Conservation (phyloP, 2,113 vertebrate genomes). For the Rhadina sibilatrix region DNA sequence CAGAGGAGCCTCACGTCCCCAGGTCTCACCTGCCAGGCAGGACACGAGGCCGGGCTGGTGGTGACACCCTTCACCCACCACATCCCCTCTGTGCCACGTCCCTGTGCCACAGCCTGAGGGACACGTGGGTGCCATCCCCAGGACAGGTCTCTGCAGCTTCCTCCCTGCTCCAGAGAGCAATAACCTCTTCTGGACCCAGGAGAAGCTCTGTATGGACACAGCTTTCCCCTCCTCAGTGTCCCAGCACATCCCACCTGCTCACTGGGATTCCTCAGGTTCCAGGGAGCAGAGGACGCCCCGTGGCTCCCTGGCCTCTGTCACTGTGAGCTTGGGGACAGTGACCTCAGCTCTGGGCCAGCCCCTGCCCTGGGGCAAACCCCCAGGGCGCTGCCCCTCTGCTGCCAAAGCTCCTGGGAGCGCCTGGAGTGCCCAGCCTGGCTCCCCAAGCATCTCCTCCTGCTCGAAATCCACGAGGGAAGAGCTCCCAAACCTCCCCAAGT, state of each 20-base stretch:
- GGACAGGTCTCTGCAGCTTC: not conserved
- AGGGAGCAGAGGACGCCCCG: not conserved
- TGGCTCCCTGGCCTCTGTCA: rapidly evolving
- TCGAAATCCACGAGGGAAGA: not conserved
- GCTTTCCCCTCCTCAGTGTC: not conserved
- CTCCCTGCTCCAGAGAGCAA: not conserved
- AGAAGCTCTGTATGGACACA: rapidly evolving
- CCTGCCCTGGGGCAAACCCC: not conserved
- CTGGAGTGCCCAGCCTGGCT: not conserved
- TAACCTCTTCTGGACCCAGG: too few species aligned
- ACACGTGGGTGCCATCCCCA: rapidly evolving
- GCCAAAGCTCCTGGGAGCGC: not conserved
- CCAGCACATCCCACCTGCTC: rapidly evolving
- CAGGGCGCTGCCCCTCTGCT: not conserved
- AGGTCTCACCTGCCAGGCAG: not conserved
- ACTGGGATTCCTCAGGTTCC: rapidly evolving
- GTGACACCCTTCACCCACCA: not conserved
- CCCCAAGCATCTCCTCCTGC: not conserved
- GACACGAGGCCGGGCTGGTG: rapidly evolving
- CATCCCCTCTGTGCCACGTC: rapidly evolving
- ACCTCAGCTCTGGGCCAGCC: not conserved
- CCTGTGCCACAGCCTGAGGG: rapidly evolving
- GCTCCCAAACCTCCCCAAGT: not conserved
- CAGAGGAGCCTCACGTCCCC: not conserved
- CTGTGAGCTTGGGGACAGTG: not conserved